Conservation (phyloP, 2,113 vertebrate genomes). For the Misgurnus mizolepis region DNA sequence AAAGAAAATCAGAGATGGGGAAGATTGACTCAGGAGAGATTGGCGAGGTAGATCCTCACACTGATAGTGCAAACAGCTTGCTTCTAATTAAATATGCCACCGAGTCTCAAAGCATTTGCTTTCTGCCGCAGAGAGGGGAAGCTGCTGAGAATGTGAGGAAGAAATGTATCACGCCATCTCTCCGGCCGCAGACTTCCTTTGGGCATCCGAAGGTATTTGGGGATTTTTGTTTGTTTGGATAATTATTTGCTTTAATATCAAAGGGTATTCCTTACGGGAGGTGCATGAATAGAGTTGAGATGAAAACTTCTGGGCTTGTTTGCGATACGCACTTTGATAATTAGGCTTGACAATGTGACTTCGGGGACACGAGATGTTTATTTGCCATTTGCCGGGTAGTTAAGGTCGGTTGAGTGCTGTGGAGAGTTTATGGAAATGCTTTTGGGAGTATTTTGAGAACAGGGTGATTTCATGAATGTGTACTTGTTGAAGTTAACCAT, state of each 20-base stretch:
- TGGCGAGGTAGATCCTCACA: slow-evolving; percentile 99
- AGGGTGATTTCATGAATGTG: background rate
- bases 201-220: slow-evolving; percentile 98
- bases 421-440: slow-evolving; percentile 13
- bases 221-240: slow-evolving; percentile 82
- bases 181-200: slow-evolving; percentile 94
- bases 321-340: slow-evolving; percentile 68
- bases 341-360: slow-evolving; percentile 66
- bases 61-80: slow-evolving; percentile 99
- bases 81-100: slow-evolving; percentile 99
- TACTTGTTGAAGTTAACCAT: background rate
- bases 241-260: slow-evolving; percentile 69
- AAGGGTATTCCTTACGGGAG: slow-evolving; percentile 77
- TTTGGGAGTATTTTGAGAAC: background rate
- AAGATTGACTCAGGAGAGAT: slow-evolving; percentile 99
- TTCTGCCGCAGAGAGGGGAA: slow-evolving; percentile 97
- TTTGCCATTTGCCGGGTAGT: slow-evolving; percentile 33
- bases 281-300: slow-evolving; percentile 68
- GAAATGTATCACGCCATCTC: slow-evolving; percentile 98
- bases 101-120: slow-evolving; percentile 98
- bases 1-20: slow-evolving; percentile 99
- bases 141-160: slow-evolving; percentile 95
- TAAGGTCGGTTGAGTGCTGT: slow-evolving; percentile 18
- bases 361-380: slow-evolving; percentile 61
- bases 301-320: slow-evolving; percentile 74